Conservation (phyloP, 2,113 vertebrate genomes). For the Stegastes partitus region DNA sequence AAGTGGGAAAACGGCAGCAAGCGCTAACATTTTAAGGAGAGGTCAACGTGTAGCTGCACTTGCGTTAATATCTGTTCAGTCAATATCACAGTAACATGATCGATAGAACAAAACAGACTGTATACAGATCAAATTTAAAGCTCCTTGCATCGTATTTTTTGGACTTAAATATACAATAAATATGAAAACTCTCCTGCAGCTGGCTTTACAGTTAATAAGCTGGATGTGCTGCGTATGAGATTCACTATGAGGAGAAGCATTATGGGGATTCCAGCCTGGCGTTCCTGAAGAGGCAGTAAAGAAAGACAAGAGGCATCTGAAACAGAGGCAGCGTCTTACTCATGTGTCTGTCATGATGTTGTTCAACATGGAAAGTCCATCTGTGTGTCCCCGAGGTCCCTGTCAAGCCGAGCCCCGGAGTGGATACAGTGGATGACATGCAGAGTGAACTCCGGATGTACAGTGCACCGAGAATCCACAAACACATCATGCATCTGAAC, state of each 20-base stretch:
- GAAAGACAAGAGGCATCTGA: constrained; percentile 34
- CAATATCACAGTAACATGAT: background rate
- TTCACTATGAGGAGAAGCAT: background rate
- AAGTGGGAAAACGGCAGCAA: background rate
- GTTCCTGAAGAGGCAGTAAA: constrained; percentile 2
- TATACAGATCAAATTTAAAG: background rate
- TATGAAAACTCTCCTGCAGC: background rate
- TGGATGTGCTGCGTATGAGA: background rate
- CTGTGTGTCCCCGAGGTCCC: constrained; percentile 65
- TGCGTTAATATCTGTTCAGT: background rate
- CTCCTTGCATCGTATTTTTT: background rate
- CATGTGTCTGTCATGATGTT: constrained; percentile 64
- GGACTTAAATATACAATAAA: background rate
- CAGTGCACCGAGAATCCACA: background rate
- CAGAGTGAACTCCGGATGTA: constrained; percentile 30
- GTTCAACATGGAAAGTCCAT: constrained; percentile 80
- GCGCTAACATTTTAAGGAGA: background rate
- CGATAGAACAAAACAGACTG: background rate
- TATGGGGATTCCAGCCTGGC: constrained; percentile 13
- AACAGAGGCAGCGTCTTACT: constrained; percentile 48
- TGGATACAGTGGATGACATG: constrained; percentile 52
- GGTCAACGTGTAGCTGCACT: too few species aligned
- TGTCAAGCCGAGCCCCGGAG: constrained; percentile 39
- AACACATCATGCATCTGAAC: background rate
- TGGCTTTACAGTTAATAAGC: background rate